Conservation (phyloP, 2,113 vertebrate genomes). For the Leucosticte australis region DNA sequence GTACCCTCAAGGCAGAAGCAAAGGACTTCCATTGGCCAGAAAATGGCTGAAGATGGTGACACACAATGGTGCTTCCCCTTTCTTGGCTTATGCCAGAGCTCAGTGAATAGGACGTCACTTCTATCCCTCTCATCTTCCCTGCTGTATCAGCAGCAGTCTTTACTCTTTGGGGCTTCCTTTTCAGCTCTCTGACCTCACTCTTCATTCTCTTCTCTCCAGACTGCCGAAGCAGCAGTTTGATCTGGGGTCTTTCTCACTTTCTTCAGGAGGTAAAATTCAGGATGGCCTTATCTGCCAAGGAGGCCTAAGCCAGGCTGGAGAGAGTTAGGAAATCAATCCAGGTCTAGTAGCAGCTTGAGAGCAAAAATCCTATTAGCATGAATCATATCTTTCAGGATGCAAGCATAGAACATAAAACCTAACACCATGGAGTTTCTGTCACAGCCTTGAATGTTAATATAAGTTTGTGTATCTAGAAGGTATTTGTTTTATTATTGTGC, state of each 20-base stretch:
- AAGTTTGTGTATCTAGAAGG: neutral
- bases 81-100: neutral
- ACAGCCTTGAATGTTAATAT: neutral
- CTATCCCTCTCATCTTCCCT: neutral
- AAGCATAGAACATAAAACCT: neutral
- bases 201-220: neutral
- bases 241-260: neutral
- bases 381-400: neutral
- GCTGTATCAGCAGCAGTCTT: neutral
- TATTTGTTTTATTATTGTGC: conserved; percentile 5
- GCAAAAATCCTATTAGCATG: neutral
- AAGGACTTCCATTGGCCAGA: neutral
- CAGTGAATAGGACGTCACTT: neutral
- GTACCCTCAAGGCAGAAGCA: neutral
- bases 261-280: neutral
- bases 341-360: neutral
- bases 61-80: rapidly evolving
- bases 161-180: neutral
- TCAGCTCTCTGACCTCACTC: neutral
- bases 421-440: neutral
- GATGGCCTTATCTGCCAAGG: neutral
- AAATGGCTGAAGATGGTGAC: neutral
- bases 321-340: neutral
- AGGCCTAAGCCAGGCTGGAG: neutral
- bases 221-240: neutral